These are phyloP conservation scores for Hippolais icterina DNA, from an alignment of 2,113 vertebrate genomes.

Conservation along the genomic window DNA sequence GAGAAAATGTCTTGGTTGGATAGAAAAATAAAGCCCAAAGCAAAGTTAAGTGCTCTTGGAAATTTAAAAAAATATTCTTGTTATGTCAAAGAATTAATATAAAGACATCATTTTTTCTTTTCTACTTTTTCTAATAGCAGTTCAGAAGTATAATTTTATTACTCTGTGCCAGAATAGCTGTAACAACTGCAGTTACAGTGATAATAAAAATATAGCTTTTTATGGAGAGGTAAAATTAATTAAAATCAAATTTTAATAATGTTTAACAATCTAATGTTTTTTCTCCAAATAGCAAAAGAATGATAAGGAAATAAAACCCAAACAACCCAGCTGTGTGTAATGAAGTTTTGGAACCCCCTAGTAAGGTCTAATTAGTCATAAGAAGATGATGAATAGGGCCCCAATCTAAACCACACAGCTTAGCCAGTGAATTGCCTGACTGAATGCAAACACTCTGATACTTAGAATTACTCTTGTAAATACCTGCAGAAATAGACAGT, in stretches of 20 bases:
- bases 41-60: background rate
- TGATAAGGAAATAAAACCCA: background rate
- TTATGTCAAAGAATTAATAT: background rate
- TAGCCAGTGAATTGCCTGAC: background rate
- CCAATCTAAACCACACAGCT: background rate
- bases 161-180: background rate
- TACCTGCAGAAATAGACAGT: background rate
- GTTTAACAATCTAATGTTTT: background rate
- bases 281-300: background rate
- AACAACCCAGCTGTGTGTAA: background rate
- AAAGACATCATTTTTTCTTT: background rate
- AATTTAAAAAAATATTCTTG: background rate
- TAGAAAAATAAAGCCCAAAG: background rate
- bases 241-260: background rate
- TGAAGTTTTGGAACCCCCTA: background rate
- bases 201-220: background rate
- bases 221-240: background rate
- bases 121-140: background rate
- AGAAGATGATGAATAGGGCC: background rate
- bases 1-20: background rate
- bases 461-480: background rate
- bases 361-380: background rate
- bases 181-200: background rate
- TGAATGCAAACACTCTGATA: background rate
- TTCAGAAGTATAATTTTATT: background rate